These are phyloP conservation scores for Hyperoplus immaculatus DNA, from an alignment of 2,797 vertebrate genomes.

Conservation along the genomic window DNA sequence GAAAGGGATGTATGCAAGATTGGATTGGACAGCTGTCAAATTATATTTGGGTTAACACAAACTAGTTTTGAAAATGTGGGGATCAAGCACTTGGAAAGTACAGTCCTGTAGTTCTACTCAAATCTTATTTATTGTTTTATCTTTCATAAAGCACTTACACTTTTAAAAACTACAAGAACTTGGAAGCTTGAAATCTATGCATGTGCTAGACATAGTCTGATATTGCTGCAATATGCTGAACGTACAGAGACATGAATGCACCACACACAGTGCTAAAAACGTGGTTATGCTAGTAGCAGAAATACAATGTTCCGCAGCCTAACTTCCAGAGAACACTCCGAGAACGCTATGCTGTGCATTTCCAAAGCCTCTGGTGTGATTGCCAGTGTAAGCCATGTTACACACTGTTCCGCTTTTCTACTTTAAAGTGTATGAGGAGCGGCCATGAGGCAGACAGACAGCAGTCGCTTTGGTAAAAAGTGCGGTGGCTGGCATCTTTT, in stretches of 20 bases:
- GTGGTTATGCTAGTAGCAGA: constrained; percentile 36
- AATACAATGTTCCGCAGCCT: constrained; percentile 30
- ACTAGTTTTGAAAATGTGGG: background rate
- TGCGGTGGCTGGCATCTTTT: constrained; percentile 56
- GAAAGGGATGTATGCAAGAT: constrained; percentile 4
- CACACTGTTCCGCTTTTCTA: constrained; percentile 31
- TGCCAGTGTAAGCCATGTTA: constrained; percentile 36
- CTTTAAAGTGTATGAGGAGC: constrained; percentile 27
- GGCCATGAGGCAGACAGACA: constrained; percentile 46
- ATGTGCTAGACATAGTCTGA: too few species aligned
- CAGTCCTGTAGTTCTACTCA: background rate
- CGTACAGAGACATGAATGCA: constrained; percentile 30
- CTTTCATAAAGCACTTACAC: background rate
- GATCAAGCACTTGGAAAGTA: constrained; percentile 4
- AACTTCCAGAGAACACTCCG: constrained; percentile 38
- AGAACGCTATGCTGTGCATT: constrained; percentile 1
- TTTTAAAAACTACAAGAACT: background rate
- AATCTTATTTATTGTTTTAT: too few species aligned
- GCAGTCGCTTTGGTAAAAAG: constrained; percentile 40
- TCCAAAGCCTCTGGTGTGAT: constrained; percentile 55
- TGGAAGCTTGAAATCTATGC: too few species aligned
- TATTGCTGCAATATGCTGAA: background rate
- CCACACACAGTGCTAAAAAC: constrained; percentile 13
- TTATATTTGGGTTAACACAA: background rate
- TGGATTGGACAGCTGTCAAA: constrained; percentile 7